phyloP scores from a whole-genome alignment of 2,113 vertebrate genomes.

The Daphoenositta chrysoptera region DNA sequence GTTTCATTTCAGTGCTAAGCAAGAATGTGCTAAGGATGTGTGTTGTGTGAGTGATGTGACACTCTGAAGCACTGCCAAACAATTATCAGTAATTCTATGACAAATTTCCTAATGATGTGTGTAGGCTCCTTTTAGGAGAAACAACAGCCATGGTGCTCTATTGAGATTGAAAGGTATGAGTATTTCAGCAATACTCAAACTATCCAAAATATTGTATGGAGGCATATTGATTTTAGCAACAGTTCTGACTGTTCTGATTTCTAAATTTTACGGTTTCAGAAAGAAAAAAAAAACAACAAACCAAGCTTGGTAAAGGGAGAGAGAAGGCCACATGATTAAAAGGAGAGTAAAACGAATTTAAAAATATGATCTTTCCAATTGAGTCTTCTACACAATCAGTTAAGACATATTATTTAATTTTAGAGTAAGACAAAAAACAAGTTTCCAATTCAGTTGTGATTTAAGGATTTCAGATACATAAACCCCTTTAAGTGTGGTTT shows the following conservation, averaged over 20 bases:
- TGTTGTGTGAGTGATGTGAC: background rate
- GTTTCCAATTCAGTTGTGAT: background rate
- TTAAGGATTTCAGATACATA: background rate
- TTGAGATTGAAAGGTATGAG: background rate
- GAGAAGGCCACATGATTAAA: background rate
- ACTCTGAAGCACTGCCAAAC: background rate
- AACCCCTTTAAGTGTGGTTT: background rate
- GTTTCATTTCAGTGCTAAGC: background rate
- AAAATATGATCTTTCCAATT: background rate
- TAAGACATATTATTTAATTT: background rate
- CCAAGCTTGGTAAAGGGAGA: background rate
- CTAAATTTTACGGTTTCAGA: background rate
- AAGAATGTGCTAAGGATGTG: background rate
- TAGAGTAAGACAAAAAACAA: background rate
- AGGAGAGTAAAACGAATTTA: background rate
- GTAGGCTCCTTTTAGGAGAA: background rate
- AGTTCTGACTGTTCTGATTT: background rate
- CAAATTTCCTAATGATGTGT: background rate
- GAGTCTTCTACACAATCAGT: background rate
- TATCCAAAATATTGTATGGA: background rate
- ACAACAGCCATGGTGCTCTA: accelerated
- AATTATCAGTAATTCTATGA: background rate
- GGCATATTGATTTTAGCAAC: background rate
- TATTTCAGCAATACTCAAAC: background rate
- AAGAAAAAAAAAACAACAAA: background rate